phyloP scores from a whole-genome alignment of 2,113 vertebrate genomes.

The Tonatia bakeri region DNA sequence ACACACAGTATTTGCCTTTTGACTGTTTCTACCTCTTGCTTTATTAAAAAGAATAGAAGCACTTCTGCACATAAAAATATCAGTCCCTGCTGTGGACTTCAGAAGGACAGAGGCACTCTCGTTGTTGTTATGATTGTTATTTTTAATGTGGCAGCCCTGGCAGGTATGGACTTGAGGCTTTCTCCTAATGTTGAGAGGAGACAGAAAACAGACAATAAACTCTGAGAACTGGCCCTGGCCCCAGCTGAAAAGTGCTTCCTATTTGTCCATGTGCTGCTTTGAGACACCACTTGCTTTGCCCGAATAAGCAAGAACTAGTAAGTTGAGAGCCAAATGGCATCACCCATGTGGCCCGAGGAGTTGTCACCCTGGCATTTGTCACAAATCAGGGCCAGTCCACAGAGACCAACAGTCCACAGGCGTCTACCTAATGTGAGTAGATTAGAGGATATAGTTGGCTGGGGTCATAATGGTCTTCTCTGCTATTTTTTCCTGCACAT shows the following conservation, averaged over 20 bases:
- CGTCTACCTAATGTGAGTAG: accelerated
- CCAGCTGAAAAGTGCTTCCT: background rate
- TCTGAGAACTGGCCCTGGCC: background rate
- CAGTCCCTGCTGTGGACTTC: background rate
- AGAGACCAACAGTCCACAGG: background rate
- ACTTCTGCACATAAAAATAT: background rate
- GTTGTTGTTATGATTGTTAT: background rate
- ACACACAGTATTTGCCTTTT: background rate
- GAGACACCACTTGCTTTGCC: background rate
- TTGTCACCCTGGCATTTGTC: background rate
- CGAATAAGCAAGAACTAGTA: background rate
- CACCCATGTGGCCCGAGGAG: background rate
- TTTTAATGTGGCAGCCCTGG: background rate
- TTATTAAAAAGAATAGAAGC: background rate
- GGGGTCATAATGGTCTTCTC: background rate
- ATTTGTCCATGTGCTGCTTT: background rate
- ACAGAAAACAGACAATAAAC: background rate
- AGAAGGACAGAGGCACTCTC: background rate
- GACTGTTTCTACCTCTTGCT: background rate
- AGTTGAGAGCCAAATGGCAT: background rate
- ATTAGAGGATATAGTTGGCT: background rate
- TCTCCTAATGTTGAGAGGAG: background rate
- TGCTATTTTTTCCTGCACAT: background rate
- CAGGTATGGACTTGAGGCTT: background rate
- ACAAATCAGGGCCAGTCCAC: background rate